Evolutionary conservation across 1,140 invertebrate genomes (phyloP), one percentile per base, ranked within the genome.

Genomic region (Gonatopus flavifemur): DNA sequence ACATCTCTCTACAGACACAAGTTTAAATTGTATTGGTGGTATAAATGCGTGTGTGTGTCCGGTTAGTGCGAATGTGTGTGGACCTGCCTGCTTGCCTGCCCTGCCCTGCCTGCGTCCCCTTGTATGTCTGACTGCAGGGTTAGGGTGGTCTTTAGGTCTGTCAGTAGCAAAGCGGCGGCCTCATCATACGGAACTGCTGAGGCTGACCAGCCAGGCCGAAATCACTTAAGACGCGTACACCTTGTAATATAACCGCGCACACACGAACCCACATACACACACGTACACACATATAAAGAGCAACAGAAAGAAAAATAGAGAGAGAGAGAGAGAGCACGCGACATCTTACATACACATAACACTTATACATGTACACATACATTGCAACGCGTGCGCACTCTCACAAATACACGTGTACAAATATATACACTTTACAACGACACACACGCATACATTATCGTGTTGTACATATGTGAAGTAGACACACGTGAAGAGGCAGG

Each of bases 101-200:
- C 21, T 3, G 16, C 18, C 21, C 18, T 39, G n/a, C 18, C 12
- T 19, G 37, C 18, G n/a, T 39, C n/a, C 18, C 18, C 18, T n/a
- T 19, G 18, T 19, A n/a, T 24, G 19, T 21, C 33, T 15, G 45
- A 62, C 67, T 74, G 63, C 67, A 74, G 69, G 74, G 76, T 77
- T 74, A 78, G 76, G 76, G 70, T 76, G 74, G 74, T 76, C 69
- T 72, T 74, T 74, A 70, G 71, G 63, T 71, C 69, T 70, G 73
- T 76, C 73, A 77, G 74, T 77, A 78, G 76, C 69, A 69, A 77
- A 77, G 76, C 74, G 76, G 76, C 76, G 74, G 76, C 73, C 76
- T 77, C 69, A 70, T 78, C 72, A 77, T 69, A 77, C 74, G 74
- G 74, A 73, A 74, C 74, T 75, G 71, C 72, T 65, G 70, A 66